phyloP scores from a whole-genome alignment of 30 jellyfish, hydroid and myxozoan genomes.

The Aurelia aurita complex sp. Pacific region DNA sequence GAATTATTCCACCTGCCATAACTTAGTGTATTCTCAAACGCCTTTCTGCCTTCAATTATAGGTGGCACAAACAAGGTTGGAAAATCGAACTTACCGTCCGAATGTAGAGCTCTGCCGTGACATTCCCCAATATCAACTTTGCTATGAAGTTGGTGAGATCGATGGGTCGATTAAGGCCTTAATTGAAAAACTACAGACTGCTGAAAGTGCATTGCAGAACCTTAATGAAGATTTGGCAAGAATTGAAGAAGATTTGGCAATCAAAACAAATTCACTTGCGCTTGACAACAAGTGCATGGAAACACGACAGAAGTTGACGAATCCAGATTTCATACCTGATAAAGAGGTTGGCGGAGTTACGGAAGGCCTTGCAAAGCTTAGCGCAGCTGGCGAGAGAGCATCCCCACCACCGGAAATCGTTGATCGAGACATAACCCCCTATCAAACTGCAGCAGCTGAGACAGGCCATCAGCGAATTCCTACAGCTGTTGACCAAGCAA shows the following conservation, averaged over 20 bases:
- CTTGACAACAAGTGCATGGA: constrained; percentile 89
- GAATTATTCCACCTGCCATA: too few species aligned
- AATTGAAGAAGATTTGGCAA: constrained; percentile 79
- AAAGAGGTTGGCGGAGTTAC: constrained; percentile 37
- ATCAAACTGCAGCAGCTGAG: constrained; percentile 11
- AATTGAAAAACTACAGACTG: constrained; percentile 69
- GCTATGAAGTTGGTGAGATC: constrained; percentile 95
- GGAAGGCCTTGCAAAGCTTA: constrained; percentile 24
- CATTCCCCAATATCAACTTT: constrained; percentile 93
- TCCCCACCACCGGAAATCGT: constrained; percentile 35
- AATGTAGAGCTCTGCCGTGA: constrained; percentile 95
- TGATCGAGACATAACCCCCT: constrained; percentile 47
- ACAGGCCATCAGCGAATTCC: background rate
- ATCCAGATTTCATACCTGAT: constrained; percentile 48
- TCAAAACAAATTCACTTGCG: constrained; percentile 79
- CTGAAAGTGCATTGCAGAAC: constrained; percentile 86
- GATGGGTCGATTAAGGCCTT: constrained; percentile 83
- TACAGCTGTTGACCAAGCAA: background rate
- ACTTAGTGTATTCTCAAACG: background rate
- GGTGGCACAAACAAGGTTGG: constrained; percentile 98
- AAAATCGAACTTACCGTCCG: constrained; percentile 83
- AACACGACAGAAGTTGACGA: constrained; percentile 60
- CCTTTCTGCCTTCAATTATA: background rate
- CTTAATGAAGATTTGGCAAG: constrained; percentile 80
- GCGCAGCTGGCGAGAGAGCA: constrained; percentile 35